Conservation (phyloP, 2,888 invertebrate genomes). For the Cataglyphis cursor region DNA sequence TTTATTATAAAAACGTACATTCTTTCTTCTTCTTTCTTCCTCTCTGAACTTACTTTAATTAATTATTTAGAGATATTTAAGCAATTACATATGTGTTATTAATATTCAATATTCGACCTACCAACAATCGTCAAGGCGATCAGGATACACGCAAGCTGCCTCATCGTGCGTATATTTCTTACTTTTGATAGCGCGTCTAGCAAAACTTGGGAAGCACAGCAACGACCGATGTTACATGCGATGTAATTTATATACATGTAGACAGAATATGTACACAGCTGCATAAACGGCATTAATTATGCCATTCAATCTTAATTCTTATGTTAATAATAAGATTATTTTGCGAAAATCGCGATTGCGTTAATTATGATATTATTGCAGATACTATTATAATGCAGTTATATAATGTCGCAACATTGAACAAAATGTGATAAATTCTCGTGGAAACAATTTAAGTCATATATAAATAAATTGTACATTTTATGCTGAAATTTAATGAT, state of each 20-base stretch:
- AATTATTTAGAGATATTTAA: neutral
- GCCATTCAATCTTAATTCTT: neutral
- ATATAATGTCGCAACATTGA: neutral
- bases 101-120: neutral
- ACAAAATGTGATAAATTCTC: neutral
- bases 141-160: neutral
- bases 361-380: neutral
- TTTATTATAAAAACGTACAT: slow-evolving; percentile 1
- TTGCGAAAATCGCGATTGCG: neutral
- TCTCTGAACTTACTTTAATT: neutral
- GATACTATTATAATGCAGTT: neutral
- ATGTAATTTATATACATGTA: slow-evolving; percentile 27
- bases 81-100: neutral
- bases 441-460: neutral
- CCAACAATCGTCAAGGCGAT: slow-evolving; percentile 12
- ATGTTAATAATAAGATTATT: neutral
- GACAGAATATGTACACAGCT: slow-evolving; percentile 32
- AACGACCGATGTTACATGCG: neutral
- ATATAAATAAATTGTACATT: neutral
- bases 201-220: slow-evolving; percentile 6
- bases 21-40: too few relatives aligned
- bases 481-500: too few relatives aligned
- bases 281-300: slow-evolving; percentile 11
- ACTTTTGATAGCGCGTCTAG: neutral
- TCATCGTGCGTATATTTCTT: neutral